These are phyloP conservation scores for Neelides sp. DNA, from an alignment of 1,140 invertebrate genomes.

Conservation along the genomic window DNA sequence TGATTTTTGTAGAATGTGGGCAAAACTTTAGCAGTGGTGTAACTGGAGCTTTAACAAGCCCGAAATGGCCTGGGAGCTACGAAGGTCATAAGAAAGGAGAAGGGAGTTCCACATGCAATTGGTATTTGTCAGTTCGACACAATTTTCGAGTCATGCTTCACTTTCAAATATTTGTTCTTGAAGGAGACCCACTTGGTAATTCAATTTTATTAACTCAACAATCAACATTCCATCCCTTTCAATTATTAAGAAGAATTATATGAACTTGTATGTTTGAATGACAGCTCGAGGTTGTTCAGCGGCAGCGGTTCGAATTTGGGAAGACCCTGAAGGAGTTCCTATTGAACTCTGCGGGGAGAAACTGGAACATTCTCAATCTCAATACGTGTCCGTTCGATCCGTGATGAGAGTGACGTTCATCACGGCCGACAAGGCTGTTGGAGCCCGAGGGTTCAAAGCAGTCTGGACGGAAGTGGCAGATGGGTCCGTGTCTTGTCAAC, in stretches of 20 bases:
- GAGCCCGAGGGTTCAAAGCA: constrained; percentile 66
- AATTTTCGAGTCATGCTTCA: constrained; percentile 70
- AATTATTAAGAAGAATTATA: too few relatives aligned
- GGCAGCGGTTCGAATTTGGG: constrained; percentile 76
- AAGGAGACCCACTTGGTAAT: constrained; percentile 72
- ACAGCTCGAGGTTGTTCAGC: constrained; percentile 75
- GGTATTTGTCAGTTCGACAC: constrained; percentile 72
- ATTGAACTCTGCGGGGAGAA: constrained; percentile 81
- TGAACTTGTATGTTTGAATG: too few relatives aligned
- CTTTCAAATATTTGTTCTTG: constrained; percentile 74
- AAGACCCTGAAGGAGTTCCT: constrained; percentile 56
- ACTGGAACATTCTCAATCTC: constrained; percentile 53
- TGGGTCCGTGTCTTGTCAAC: constrained; percentile 10
- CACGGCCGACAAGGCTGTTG: constrained; percentile 68
- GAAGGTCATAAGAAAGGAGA: constrained; percentile 57
- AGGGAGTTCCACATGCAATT: constrained; percentile 76
- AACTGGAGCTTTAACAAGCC: constrained; percentile 72
- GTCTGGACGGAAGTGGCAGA: constrained; percentile 65
- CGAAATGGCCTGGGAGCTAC: constrained; percentile 75
- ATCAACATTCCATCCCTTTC: too few relatives aligned
- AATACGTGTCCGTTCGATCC: constrained; percentile 71
- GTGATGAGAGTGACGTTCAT: constrained; percentile 71
- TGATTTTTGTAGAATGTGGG: constrained; percentile 57
- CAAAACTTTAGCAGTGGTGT: constrained; percentile 71
- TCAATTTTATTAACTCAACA: neutral